These are phyloP conservation scores for Pandemis heparana DNA, from an alignment of 2,888 invertebrate genomes.

Conservation along the genomic window DNA sequence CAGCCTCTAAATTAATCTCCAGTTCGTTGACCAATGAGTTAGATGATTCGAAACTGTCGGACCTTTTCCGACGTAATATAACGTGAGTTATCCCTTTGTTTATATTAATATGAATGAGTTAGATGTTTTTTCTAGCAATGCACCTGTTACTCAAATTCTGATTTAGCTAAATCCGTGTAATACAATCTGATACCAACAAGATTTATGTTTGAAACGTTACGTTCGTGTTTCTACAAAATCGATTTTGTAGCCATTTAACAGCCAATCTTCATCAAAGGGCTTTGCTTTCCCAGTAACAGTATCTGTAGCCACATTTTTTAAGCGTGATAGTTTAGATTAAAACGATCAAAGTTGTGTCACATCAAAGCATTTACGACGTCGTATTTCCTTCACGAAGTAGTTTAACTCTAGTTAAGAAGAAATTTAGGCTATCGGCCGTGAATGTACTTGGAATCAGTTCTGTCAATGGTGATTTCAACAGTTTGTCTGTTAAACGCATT, in stretches of 20 bases:
- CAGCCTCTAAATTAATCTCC: no score
- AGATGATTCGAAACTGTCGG: no score
- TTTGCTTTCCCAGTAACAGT: slow-evolving; percentile 20
- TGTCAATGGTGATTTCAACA: slow-evolving; percentile 21
- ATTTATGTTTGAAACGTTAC: slow-evolving; percentile 57
- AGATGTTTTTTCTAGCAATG: neutral
- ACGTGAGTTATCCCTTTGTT: no score
- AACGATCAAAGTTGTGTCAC: slow-evolving; percentile 45
- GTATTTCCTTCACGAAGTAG: slow-evolving; percentile 30
- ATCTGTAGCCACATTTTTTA: slow-evolving; percentile 14
- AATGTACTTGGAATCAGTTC: neutral
- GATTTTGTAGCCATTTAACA: slow-evolving; percentile 33
- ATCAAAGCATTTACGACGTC: slow-evolving; percentile 41
- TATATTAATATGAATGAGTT: no score
- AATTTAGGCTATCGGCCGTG: slow-evolving; percentile 18
- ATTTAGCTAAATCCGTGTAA: slow-evolving; percentile 7
- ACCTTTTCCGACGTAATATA: no score
- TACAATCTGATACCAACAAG: slow-evolving; percentile 57
- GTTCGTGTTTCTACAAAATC: slow-evolving; percentile 41
- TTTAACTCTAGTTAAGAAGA: slow-evolving; percentile 31
- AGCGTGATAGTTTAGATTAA: slow-evolving; percentile 27
- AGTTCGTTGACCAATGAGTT: no score
- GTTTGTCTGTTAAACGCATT: neutral
- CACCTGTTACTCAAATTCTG: neutral
- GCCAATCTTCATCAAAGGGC: slow-evolving; percentile 36